Base-by-base conservation (phyloP, 1,140 invertebrate genomes). In the Cherax quadricarinatus region DNA sequence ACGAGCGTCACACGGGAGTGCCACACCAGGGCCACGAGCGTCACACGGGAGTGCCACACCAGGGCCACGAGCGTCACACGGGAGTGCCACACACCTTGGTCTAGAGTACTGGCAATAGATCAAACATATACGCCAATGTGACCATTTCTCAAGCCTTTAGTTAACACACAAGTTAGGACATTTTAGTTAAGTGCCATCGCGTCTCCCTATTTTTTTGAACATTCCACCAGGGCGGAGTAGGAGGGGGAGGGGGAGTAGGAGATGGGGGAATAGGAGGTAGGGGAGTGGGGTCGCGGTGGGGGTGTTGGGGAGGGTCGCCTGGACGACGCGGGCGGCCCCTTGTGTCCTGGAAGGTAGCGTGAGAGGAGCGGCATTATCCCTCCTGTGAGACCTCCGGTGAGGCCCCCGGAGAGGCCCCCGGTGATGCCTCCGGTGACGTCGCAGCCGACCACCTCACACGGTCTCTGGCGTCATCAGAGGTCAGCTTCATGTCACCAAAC, bases 401-500 rank as follows among this genome's bases (percentile, higher is more conserved):
- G 82, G 82, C 30, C 21, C 41, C 48, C 49, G 80, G 24, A 41
- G 30, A 41, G 30, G 30, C 30, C 30, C 30, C 30, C 30, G 30
- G 82, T 30, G 53, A 80, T 49, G n/a, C 89, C 89, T 86, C 89
- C 66, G 89, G 60, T 86, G 89, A 91, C 89, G 78, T 91, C 89
- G 60, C 73, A 49, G 21, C 57, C 49, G 57, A 86, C 82, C 24
- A 85, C 41, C 70, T 91, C 89, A 70, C 41, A 14, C 10, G 89
- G 57, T 51, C 89, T 91, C 73, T 78, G 84, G 53, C 89, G 89
- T 91, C 89, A 91, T 91, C 89, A 91, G 84, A 91, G 89, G 89
- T 91, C 89, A 86, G 89, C 73, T 79, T 91, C 89, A 91, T 91
- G 89, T 91, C 89, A 91, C 89, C 89, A 91, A 53, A 91, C 89